Evolutionary conservation across 1,140 invertebrate species (phyloP).

Genomic region (Papilio polyxenes): DNA sequence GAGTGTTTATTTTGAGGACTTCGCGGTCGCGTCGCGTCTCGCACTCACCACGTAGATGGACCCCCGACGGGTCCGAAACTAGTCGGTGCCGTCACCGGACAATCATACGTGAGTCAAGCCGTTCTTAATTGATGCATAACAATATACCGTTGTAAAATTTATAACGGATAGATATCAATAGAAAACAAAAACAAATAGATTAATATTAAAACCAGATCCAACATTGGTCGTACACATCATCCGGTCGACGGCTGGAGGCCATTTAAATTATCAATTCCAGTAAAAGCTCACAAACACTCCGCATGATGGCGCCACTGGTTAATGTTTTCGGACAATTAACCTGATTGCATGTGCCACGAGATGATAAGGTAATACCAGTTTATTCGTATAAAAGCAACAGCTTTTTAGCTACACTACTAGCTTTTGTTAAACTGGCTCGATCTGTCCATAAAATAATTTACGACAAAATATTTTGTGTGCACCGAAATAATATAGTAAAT

Average conservation of each 20-base stretch:
- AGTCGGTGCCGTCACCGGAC: no score
- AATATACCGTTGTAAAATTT: neutral
- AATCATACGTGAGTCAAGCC: no score
- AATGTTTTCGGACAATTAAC: slow-evolving; percentile 20
- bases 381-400: neutral
- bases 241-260: neutral
- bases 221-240: neutral
- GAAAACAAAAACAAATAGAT: neutral
- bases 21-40: no score
- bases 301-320: neutral
- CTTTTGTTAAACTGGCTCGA: no score
- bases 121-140: no score
- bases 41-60: no score
- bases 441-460: no score
- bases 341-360: slow-evolving; percentile 22
- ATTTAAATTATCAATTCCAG: slow-evolving; percentile 30
- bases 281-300: slow-evolving; percentile 22
- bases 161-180: neutral
- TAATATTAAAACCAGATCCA: neutral
- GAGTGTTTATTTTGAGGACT: no score
- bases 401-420: neutral
- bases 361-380: neutral
- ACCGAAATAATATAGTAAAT: no score
- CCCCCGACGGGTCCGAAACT: no score
- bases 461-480: no score